Evolutionary conservation across 2,113 vertebrate genomes (phyloP).

Genomic region (Thunnus maccoyii): DNA sequence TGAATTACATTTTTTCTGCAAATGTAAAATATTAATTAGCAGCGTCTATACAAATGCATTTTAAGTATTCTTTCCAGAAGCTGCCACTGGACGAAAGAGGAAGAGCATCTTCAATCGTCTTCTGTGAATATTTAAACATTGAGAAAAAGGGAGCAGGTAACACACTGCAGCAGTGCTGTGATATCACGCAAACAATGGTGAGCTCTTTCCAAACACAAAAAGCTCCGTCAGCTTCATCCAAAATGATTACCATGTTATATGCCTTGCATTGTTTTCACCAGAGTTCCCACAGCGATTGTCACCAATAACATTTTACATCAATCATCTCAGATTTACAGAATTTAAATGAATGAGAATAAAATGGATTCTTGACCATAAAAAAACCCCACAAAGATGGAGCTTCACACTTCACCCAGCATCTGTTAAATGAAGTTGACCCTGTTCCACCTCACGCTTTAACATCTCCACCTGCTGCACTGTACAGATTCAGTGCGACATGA

Average conservation of each 20-base stretch:
- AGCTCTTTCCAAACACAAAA: too few relatives aligned
- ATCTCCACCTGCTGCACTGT: neutral
- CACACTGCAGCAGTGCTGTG: neutral
- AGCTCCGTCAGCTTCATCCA: neutral
- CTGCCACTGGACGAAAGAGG: neutral
- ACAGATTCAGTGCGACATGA: neutral
- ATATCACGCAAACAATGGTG: neutral
- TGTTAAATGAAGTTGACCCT: neutral
- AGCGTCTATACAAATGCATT: neutral
- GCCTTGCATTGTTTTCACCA: too few relatives aligned
- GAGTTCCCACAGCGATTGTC: too few relatives aligned
- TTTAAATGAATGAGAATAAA: neutral
- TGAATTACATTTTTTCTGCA: too few relatives aligned
- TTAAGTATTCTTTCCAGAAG: neutral
- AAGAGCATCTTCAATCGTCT: neutral
- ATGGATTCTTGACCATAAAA: neutral
- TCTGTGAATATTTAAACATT: constrained; percentile 4
- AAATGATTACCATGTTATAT: too few relatives aligned
- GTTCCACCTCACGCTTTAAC: neutral
- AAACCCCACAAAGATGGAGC: neutral
- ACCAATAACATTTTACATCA: neutral
- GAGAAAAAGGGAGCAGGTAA: neutral
- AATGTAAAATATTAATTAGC: too few relatives aligned
- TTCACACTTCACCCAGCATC: neutral
- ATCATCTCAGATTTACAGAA: neutral